Conservation (phyloP, 2,888 invertebrate genomes). For the Sinotaia quadrata region DNA sequence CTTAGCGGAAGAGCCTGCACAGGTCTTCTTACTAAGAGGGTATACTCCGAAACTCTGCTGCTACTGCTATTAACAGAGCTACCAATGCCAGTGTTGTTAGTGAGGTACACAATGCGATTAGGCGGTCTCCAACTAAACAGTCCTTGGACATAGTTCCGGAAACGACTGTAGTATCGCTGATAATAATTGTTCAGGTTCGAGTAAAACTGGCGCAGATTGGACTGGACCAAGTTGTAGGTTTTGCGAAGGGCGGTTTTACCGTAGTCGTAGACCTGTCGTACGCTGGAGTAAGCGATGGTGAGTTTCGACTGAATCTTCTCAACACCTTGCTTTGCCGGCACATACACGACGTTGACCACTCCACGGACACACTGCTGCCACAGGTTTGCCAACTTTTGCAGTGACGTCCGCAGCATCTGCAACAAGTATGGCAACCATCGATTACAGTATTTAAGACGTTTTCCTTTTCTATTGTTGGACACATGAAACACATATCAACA, state of each 20-base stretch:
- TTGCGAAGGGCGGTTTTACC: constrained; percentile 31
- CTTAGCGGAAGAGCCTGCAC: too few species aligned
- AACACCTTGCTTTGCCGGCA: constrained; percentile 28
- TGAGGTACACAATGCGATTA: too few species aligned
- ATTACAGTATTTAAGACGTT: too few species aligned
- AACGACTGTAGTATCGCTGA: constrained; percentile 26
- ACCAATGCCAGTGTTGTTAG: too few species aligned
- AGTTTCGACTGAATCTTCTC: constrained; percentile 29
- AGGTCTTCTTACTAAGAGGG: too few species aligned
- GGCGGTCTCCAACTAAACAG: neutral
- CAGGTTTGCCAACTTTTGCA: constrained; percentile 36
- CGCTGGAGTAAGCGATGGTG: constrained; percentile 34
- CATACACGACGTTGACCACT: constrained; percentile 32
- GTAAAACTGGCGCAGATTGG: constrained; percentile 26
- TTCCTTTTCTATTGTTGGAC: too few species aligned
- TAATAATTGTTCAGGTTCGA: constrained; percentile 28
- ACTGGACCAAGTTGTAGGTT: constrained; percentile 22
- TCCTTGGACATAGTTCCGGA: constrained; percentile 15
- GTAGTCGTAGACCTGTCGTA: constrained; percentile 40
- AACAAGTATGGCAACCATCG: too few species aligned
- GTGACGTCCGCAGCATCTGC: constrained; percentile 30
- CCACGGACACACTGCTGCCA: constrained; percentile 36
- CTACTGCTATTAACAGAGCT: too few species aligned
- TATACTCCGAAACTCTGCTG: too few species aligned
- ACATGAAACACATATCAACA: too few species aligned